phyloP scores from a whole-genome alignment of 2,113 vertebrate species.

The Dasyornis broadbenti region DNA sequence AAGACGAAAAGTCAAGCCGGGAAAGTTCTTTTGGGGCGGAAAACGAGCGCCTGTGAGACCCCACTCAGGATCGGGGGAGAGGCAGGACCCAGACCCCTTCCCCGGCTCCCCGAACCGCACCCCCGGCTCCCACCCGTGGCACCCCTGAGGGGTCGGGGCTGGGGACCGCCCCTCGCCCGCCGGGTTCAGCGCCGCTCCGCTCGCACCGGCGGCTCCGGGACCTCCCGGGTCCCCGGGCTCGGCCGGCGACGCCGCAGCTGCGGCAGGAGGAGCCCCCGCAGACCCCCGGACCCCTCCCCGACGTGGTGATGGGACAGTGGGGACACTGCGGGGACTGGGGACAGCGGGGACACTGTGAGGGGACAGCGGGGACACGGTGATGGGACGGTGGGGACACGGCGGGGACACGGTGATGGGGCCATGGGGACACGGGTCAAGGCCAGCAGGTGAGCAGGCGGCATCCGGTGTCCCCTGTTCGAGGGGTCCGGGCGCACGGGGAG shows the following conservation, averaged over 20 bases:
- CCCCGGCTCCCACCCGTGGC: neutral
- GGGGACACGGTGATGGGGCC: neutral
- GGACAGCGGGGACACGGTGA: too few species aligned
- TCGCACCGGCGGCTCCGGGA: neutral
- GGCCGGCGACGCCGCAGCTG: neutral
- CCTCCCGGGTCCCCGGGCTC: constrained; percentile 10
- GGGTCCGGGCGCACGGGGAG: too few species aligned
- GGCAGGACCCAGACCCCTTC: neutral
- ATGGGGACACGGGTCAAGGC: neutral
- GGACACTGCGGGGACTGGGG: neutral
- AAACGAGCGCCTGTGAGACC: neutral
- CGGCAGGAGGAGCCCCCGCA: neutral
- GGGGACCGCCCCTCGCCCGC: neutral
- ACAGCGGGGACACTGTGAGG: neutral
- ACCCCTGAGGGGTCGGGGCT: neutral
- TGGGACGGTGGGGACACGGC: neutral
- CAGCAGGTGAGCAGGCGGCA: neutral
- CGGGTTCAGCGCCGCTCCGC: neutral
- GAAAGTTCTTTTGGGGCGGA: neutral
- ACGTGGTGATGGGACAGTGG: neutral
- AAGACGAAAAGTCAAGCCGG: neutral
- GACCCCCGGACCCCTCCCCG: neutral
- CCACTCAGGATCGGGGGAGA: accelerated
- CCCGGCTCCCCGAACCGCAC: too few species aligned
- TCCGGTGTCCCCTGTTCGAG: neutral